Conservation (phyloP, 2,888 invertebrate species). For the Macropis europaea region DNA sequence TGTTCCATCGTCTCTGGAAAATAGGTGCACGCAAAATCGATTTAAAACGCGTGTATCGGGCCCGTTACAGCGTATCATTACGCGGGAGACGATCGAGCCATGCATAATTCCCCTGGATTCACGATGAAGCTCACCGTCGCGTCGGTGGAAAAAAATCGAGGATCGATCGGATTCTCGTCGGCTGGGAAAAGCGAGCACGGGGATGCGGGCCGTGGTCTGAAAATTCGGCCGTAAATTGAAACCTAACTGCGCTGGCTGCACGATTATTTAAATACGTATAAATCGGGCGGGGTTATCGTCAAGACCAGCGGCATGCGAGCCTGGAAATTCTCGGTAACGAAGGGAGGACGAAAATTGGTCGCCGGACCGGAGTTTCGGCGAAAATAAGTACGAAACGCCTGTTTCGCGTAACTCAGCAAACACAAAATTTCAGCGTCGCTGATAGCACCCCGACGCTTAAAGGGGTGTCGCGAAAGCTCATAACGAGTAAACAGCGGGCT, state of each 20-base stretch:
- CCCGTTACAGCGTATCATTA: no score
- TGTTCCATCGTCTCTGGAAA: background rate
- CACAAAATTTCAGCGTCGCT: no score
- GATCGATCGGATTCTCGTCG: slow-evolving; percentile 20
- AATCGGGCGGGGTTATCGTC: slow-evolving; percentile 68
- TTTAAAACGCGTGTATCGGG: background rate
- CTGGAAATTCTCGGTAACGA: background rate
- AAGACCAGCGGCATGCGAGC: slow-evolving; percentile 34
- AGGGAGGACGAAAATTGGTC: background rate
- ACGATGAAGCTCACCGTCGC: background rate
- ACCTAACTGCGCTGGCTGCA: slow-evolving; percentile 55
- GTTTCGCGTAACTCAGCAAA: no score
- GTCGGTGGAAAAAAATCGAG: slow-evolving; percentile 5
- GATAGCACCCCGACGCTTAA: no score
- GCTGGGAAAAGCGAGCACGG: background rate
- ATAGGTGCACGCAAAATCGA: slow-evolving; percentile 8
- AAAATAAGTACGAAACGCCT: no score
- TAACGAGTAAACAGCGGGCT: no score
- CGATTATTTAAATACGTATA: slow-evolving; percentile 70
- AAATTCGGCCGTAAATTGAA: slow-evolving; percentile 67
- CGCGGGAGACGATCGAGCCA: background rate
- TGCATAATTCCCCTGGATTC: background rate
- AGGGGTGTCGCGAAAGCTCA: no score
- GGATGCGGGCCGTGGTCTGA: slow-evolving; percentile 35
- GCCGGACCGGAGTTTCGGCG: no score